A percentile compares a stretch with the other conserved stretches of the same genome.
These are phyloP conservation scores for Bombus waltoni DNA, from an alignment of 1,140 invertebrate species.

Conservation along the genomic window DNA sequence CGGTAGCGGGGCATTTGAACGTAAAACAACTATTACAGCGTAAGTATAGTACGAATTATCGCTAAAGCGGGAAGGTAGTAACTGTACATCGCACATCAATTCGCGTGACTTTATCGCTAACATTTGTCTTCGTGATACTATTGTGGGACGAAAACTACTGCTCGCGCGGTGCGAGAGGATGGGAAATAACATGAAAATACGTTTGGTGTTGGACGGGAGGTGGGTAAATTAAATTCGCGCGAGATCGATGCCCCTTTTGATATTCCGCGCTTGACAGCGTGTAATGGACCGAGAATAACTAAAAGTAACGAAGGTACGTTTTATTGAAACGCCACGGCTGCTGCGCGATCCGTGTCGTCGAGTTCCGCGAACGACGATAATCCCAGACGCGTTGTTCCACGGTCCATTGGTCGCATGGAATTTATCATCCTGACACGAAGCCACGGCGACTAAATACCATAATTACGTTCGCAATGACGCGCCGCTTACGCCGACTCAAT, in stretches of 20 bases:
- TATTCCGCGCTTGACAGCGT: slow-evolving; percentile 28
- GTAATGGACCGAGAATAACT: not conserved
- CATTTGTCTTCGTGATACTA: slow-evolving; percentile 69
- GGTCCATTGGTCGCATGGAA: slow-evolving; percentile 11
- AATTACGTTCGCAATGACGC: slow-evolving; percentile 27
- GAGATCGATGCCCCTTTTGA: slow-evolving; percentile 39
- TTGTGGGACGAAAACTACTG: slow-evolving; percentile 56
- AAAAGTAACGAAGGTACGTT: slow-evolving; percentile 1
- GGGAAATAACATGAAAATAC: slow-evolving; percentile 58
- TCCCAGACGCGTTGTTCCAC: not conserved
- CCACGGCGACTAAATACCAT: slow-evolving; percentile 6
- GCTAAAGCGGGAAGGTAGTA: slow-evolving; percentile 57
- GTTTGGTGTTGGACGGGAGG: slow-evolving; percentile 34
- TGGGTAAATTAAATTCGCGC: slow-evolving; percentile 54
- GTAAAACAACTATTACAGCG: slow-evolving; percentile 21
- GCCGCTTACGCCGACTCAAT: slow-evolving; percentile 14
- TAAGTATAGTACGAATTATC: slow-evolving; percentile 44
- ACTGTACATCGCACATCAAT: slow-evolving; percentile 65
- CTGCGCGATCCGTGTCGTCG: not conserved
- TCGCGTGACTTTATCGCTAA: slow-evolving; percentile 66
- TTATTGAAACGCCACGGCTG: not conserved
- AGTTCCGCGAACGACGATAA: slow-evolving; percentile 1
- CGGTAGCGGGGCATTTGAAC: not conserved
- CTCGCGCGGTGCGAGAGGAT: slow-evolving; percentile 15
- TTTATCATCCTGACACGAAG: slow-evolving; percentile 16